A percentile compares a stretch with the other conserved stretches of the same genome.
Conservation (phyloP, 1,140 invertebrate species). For the Tetragnatha versicolor region DNA sequence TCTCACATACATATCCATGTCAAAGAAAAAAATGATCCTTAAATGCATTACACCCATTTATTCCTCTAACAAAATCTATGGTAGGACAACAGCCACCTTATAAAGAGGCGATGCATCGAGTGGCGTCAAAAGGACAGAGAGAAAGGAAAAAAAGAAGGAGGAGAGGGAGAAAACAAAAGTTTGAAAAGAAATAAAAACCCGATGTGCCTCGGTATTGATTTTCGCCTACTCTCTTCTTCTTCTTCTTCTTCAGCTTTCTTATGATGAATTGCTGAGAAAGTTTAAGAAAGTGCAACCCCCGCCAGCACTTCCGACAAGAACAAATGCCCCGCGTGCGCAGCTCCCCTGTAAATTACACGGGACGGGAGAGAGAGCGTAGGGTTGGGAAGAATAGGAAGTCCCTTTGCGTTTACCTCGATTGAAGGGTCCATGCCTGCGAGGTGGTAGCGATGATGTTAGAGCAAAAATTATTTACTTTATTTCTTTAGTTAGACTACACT, state of each 20-base stretch:
- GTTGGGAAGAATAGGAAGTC: too few relatives aligned
- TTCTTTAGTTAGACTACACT: too few relatives aligned
- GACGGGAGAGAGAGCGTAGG: too few relatives aligned
- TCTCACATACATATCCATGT: too few relatives aligned
- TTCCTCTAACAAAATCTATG: too few relatives aligned
- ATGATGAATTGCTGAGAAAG: conserved; percentile 20
- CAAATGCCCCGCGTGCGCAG: not conserved
- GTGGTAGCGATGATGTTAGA: too few relatives aligned
- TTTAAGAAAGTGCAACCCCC: not conserved
- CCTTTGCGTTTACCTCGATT: too few relatives aligned
- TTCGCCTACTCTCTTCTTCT: not conserved
- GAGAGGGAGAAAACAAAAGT: not conserved
- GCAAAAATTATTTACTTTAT: too few relatives aligned
- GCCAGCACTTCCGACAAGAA: not conserved
- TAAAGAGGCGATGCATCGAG: not conserved
- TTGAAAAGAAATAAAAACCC: not conserved
- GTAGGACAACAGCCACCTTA: not conserved
- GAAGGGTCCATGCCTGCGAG: too few relatives aligned
- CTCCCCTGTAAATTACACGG: too few relatives aligned
- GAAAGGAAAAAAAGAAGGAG: not conserved
- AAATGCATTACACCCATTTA: too few relatives aligned
- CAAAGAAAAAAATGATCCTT: too few relatives aligned
- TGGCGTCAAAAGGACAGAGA: not conserved
- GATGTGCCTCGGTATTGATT: not conserved
- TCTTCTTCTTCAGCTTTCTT: not conserved